Percentiles rank a stretch among this genome's conserved stretches.
These are phyloP conservation scores for Boloria selene DNA, from an alignment of 2,888 invertebrate species.

Conservation along the genomic window DNA sequence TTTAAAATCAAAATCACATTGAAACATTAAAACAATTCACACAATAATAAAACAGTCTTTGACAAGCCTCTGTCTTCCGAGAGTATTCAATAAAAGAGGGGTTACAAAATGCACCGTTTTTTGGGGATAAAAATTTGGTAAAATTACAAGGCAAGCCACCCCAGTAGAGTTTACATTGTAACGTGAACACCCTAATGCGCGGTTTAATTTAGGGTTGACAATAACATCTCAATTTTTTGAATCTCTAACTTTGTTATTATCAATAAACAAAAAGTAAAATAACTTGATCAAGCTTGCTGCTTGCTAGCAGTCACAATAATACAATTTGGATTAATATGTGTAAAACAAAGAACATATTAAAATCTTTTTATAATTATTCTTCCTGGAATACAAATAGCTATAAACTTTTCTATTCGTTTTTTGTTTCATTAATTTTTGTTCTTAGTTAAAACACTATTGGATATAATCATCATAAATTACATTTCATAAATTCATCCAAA, in stretches of 20 bases:
- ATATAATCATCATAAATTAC: too few species aligned
- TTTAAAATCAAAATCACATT: neutral
- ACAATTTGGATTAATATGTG: too few species aligned
- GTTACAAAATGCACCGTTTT: conserved; percentile 53
- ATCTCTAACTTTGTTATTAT: conserved; percentile 9
- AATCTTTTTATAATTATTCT: too few species aligned
- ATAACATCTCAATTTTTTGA: conserved; percentile 12
- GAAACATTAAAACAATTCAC: conserved; percentile 12
- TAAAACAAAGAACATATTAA: too few species aligned
- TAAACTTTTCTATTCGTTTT: too few species aligned
- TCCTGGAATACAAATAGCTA: too few species aligned
- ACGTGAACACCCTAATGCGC: conserved; percentile 79
- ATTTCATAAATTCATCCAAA: too few species aligned
- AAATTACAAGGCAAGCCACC: conserved; percentile 79
- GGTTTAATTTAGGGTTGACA: conserved; percentile 69
- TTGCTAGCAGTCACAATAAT: neutral
- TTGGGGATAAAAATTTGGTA: conserved; percentile 77
- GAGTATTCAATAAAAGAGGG: conserved; percentile 59
- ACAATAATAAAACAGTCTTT: conserved; percentile 59
- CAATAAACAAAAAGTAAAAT: conserved; percentile 1
- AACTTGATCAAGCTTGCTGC: too few species aligned
- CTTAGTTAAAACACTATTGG: too few species aligned
- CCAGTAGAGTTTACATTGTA: conserved; percentile 77
- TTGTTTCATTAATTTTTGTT: too few species aligned
- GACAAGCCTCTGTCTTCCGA: conserved; percentile 60